Conservation (phyloP, 1,140 invertebrate species). For the Bemisia tabaci region DNA sequence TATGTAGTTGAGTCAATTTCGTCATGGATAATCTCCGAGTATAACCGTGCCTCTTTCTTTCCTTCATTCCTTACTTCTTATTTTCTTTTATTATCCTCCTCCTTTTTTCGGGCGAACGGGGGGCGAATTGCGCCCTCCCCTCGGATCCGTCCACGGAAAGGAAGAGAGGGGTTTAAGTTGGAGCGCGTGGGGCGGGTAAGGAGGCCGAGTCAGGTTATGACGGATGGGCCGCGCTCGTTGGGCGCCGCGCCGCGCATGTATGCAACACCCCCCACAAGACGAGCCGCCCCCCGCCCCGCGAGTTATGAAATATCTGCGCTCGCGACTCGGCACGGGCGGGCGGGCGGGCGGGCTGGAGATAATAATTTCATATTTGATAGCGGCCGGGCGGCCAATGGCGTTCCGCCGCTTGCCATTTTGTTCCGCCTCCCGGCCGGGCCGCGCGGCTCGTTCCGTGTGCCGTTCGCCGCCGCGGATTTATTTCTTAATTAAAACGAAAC, state of each 20-base stretch:
- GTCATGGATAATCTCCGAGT: too few species aligned
- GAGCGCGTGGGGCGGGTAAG: background rate
- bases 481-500: background rate
- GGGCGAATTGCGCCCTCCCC: background rate
- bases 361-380: background rate
- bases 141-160: background rate
- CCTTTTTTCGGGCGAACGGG: background rate
- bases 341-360: background rate
- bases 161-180: background rate
- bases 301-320: background rate
- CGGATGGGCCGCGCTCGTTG: background rate
- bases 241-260: background rate
- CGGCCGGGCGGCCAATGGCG: background rate
- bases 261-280: background rate
- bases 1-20: too few species aligned
- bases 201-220: background rate
- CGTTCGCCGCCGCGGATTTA: background rate
- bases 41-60: background rate
- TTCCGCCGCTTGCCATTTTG: background rate
- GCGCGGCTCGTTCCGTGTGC: background rate
- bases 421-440: background rate
- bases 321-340: background rate
- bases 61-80: background rate
- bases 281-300: too few species aligned
- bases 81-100: background rate